These are phyloP conservation scores for Littorina saxatilis DNA, from an alignment of 1,140 invertebrate species.

Conservation along the genomic window DNA sequence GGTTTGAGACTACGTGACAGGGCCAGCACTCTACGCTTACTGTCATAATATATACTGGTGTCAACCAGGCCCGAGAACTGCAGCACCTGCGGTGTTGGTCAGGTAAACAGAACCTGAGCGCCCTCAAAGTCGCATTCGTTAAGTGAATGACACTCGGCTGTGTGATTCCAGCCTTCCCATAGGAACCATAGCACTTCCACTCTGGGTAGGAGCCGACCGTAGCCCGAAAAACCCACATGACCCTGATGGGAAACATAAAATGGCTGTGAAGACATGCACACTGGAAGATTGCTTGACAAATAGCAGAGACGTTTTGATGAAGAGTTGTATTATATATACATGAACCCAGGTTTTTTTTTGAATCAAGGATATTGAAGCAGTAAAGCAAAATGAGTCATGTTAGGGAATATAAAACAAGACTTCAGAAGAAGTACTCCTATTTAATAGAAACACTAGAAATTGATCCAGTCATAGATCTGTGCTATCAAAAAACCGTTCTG, in stretches of 20 bases:
- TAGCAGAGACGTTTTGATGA: neutral
- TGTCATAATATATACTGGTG: too few species aligned
- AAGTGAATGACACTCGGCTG: too few species aligned
- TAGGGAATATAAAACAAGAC: neutral
- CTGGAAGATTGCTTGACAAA: neutral
- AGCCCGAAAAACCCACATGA: too few species aligned
- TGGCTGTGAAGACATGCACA: neutral
- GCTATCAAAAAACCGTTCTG: neutral
- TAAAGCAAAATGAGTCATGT: neutral
- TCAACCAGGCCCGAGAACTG: too few species aligned
- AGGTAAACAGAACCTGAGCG: too few species aligned
- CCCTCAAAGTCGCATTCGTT: too few species aligned
- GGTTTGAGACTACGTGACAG: too few species aligned
- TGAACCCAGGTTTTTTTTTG: neutral
- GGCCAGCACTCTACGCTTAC: too few species aligned
- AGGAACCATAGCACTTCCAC: too few species aligned
- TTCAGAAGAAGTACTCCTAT: neutral
- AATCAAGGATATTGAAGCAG: neutral
- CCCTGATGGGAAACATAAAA: neutral
- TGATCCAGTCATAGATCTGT: conserved; percentile 14
- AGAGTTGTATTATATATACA: neutral
- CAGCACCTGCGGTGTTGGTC: too few species aligned
- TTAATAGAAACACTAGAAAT: conserved; percentile 15
- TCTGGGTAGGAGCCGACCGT: too few species aligned
- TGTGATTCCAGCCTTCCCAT: too few species aligned